Evolutionary conservation across 1,140 invertebrate genomes (phyloP), one percentile per base, ranked within the genome.

Genomic region (Drosophila erecta): DNA sequence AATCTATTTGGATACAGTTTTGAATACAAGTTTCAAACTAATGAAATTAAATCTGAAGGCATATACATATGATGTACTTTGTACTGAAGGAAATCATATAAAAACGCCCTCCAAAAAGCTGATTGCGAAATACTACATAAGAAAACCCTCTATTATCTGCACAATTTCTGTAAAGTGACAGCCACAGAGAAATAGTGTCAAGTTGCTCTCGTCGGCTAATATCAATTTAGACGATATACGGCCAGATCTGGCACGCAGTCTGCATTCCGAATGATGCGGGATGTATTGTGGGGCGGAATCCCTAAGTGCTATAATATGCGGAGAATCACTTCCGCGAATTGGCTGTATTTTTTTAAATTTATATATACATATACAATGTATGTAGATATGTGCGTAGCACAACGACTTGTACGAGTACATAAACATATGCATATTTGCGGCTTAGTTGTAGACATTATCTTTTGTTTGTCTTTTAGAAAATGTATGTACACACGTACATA

Each of bases 361-460:
- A n/a, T n/a, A n/a, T n/a, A n/a, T n/a, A n/a, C n/a, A n/a, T 60
- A 3, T 15, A 37, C 59, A 46, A 8, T 15, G 53, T 50, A 20
- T 64, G 11, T 62, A 41, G 30, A 43, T 37, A 64, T 44, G 17
- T 44, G 41, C 41, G 41, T 44, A 44, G 17, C 41, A 30, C 35
- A 43, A 20, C 6, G 22, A 47, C 49, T 56, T 33, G 62, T 49
- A 50, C 44, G 33, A 30, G 46, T 65, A 56, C 54, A 66, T 75
- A 56, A 58, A 37, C 66, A 51, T 71, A 75, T 75, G 60, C 60
- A 76, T 65, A 74, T 75, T 40, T 69, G 72, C 49, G 73, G 73
- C 50, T 75, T 75, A 75, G 61, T 67, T 46, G 74, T 66, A 72
- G 61, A 76, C 74, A 76, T 76, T 76, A 76, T 79, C 65, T 84